These are phyloP conservation scores for Telenomus remus DNA, from an alignment of 1,140 invertebrate species.

Conservation along the genomic window DNA sequence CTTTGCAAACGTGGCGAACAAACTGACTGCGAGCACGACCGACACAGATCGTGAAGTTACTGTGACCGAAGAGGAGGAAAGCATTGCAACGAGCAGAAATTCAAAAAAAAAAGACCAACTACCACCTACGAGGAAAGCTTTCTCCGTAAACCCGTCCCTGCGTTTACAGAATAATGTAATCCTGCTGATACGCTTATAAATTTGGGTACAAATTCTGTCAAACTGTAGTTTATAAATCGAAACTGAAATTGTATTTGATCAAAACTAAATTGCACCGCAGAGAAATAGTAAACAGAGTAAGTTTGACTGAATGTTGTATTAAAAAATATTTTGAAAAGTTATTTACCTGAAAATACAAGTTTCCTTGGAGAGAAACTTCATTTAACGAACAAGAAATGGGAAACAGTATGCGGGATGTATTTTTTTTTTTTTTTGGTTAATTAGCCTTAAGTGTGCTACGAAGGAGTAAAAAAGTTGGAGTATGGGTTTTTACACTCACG, in stretches of 20 bases:
- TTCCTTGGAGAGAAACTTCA: too few species aligned
- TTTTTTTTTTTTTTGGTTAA: conserved; percentile 28
- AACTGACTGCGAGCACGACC: conserved; percentile 55
- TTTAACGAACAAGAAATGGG: too few species aligned
- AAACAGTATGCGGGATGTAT: not conserved
- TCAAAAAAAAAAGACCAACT: conserved; percentile 43
- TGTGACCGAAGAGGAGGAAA: conserved; percentile 34
- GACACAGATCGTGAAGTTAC: conserved; percentile 42
- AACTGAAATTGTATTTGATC: not conserved
- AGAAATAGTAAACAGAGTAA: too few species aligned
- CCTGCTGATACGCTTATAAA: conserved; percentile 29
- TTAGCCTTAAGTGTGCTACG: conserved; percentile 26
- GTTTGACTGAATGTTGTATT: too few species aligned
- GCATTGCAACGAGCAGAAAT: conserved; percentile 18
- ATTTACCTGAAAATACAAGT: too few species aligned
- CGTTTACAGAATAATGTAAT: conserved; percentile 46
- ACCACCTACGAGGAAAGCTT: conserved; percentile 51
- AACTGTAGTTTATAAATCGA: conserved; percentile 24
- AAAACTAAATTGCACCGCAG: too few species aligned
- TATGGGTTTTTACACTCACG: conserved; percentile 59
- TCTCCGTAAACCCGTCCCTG: conserved; percentile 48
- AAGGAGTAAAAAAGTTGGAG: conserved; percentile 20
- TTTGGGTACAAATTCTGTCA: conserved; percentile 36
- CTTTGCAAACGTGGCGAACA: conserved; percentile 55
- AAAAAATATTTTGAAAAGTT: too few species aligned